Evolutionary conservation across 2,113 vertebrate species (phyloP).

Genomic region (Holacanthus passer): DNA sequence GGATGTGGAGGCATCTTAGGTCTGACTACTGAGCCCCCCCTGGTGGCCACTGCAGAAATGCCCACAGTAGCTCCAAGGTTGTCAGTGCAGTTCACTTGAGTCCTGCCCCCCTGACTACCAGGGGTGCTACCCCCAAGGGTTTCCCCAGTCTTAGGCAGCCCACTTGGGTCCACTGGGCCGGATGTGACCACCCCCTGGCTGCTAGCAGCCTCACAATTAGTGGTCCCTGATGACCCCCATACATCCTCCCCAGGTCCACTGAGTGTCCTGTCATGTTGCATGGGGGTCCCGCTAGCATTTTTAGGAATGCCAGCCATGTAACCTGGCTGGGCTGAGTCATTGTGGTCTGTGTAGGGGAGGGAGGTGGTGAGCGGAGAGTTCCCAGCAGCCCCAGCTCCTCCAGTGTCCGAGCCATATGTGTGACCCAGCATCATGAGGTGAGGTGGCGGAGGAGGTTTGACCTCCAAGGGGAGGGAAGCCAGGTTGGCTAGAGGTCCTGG

Average conservation of each 20-base stretch:
- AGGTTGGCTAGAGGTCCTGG: constrained; percentile 71
- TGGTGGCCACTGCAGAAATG: constrained; percentile 62
- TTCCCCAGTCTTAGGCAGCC: constrained; percentile 53
- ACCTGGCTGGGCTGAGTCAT: constrained; percentile 58
- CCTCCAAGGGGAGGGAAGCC: constrained; percentile 73
- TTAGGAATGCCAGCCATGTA: constrained; percentile 55
- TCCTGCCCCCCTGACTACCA: constrained; percentile 74
- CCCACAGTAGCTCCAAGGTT: constrained; percentile 57
- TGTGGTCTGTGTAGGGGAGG: constrained; percentile 65
- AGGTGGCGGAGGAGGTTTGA: constrained; percentile 80
- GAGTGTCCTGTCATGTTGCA: constrained; percentile 66
- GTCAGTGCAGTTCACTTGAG: constrained; percentile 76
- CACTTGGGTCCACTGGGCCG: constrained; percentile 51
- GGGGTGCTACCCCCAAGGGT: constrained; percentile 57
- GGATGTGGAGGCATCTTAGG: constrained; percentile 72
- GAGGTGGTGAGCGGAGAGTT: constrained; percentile 55
- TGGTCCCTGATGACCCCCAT: constrained; percentile 59
- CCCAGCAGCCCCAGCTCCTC: constrained; percentile 46
- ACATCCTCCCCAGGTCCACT: constrained; percentile 59
- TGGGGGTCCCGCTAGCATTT: constrained; percentile 44
- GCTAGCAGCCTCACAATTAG: constrained; percentile 57
- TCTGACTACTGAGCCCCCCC: constrained; percentile 71
- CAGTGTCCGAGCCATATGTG: constrained; percentile 62
- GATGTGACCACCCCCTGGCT: constrained; percentile 48
- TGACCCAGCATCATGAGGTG: constrained; percentile 79